Base-by-base conservation (phyloP, 2,797 vertebrate species). In the Trachurus trachurus region DNA sequence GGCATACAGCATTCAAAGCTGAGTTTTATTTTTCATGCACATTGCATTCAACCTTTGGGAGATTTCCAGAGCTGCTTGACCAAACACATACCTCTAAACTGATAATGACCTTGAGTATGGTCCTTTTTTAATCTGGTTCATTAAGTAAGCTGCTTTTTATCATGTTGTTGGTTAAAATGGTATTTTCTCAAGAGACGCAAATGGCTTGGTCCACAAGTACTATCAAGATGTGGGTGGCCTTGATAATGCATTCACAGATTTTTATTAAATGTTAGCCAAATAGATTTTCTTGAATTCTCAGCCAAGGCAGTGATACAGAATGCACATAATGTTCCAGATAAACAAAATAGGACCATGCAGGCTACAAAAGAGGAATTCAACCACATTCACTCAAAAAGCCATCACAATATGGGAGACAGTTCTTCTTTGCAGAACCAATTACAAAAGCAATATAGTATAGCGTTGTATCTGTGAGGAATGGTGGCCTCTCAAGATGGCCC, bases 1-100 rank as follows among this genome's bases (percentile, higher is more conserved):
- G 19, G 29, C 5, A 63, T n/a, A 31, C 59, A 62, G 64, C 53
- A 79, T 80, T 68, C 61, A 72, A 66, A 71, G 72, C 63, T 47
- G 61, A 57, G 7, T 81, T 70, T 70, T 19, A 63, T 6, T 76
- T 69, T 60, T 70, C 37, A 71, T 68, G 53, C 26, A 26, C 11
- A 17, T 56, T 8, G 0, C 17, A 49, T 52, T 60, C n/a, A 6
- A 56, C 57, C 76, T 4, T 3, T 64, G 59, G 59, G 61, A 60
- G 15, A n/a, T 71, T 71, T 85, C 49, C 65, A 84, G 64, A 54
- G 11, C 21, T 22, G 64, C 13, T 22, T 64, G 37, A n/a, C 11
- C 13, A 9, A 71, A 78, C 58, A 15, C 37, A 60, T 58, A 50
- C 54, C 64, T 37, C 11, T 54, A 53, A n/a, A 1, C 11, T 57